phyloP scores from a whole-genome alignment of 2,797 vertebrate species.

The Acipenser ruthenus region DNA sequence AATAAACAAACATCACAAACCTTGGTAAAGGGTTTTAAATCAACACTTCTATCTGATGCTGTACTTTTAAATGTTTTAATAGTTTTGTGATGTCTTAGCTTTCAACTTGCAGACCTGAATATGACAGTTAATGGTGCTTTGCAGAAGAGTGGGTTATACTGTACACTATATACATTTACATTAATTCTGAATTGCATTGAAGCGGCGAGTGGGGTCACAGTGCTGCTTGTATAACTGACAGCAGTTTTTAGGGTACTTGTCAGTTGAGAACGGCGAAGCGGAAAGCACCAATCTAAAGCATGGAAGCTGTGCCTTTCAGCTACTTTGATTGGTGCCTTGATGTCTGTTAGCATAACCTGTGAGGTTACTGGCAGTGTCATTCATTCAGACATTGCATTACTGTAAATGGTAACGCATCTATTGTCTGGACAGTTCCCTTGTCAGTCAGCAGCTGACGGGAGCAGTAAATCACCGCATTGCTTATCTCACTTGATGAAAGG shows the following conservation, averaged over 20 bases:
- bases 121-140: constrained; percentile 38
- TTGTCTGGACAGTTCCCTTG: constrained; percentile 22
- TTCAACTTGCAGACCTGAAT: constrained; percentile 41
- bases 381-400: constrained; percentile 33
- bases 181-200: constrained; percentile 41
- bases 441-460: constrained; percentile 23
- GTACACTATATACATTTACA: constrained; percentile 40
- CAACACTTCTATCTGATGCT: too few relatives aligned
- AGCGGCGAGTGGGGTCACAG: constrained; percentile 39
- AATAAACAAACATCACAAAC: too few relatives aligned
- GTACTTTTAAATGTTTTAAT: too few relatives aligned
- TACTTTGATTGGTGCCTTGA: constrained; percentile 43
- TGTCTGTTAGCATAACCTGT: constrained; percentile 40
- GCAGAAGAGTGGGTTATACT: constrained; percentile 32
- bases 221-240: constrained; percentile 47
- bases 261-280: constrained; percentile 48
- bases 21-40: too few relatives aligned
- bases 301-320: constrained; percentile 32
- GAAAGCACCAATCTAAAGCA: constrained; percentile 43
- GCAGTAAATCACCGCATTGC: constrained; percentile 15
- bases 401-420: constrained; percentile 34
- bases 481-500: constrained; percentile 14
- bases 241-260: constrained; percentile 52
- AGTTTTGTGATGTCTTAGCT: constrained; percentile 24
- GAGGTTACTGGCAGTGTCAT: constrained; percentile 42